Conservation (phyloP, 2,113 vertebrate species). For the Plecotus auritus region DNA sequence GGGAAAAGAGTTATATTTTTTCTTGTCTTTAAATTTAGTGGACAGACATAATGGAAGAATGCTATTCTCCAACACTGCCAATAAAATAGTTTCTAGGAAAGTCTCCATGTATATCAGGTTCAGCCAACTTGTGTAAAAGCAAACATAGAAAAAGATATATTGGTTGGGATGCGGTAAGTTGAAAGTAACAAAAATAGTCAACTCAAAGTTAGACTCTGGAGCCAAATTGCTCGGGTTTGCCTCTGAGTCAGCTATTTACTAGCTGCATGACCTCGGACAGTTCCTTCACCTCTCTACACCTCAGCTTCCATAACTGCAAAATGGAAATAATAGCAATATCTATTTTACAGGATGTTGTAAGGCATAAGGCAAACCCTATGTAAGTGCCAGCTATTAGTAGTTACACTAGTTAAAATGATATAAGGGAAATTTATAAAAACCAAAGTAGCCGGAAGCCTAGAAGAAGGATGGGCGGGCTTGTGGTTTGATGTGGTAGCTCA, state of each 20-base stretch:
- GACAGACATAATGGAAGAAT: neutral
- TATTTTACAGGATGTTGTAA: neutral
- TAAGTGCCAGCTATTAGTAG: neutral
- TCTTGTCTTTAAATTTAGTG: neutral
- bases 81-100: constrained; percentile 14
- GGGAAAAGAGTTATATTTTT: neutral
- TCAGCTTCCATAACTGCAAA: neutral
- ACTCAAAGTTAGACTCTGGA: neutral
- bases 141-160: neutral
- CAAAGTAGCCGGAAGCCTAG: neutral
- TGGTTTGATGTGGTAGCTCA: neutral
- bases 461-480: neutral
- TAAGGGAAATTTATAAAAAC: neutral
- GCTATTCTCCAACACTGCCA: neutral
- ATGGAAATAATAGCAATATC: neutral
- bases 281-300: neutral
- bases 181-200: neutral
- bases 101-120: neutral
- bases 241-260: neutral
- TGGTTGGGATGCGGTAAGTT: neutral
- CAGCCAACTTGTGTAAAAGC: neutral
- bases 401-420: constrained; percentile 24
- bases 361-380: neutral
- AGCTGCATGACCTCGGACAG: neutral
- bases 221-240: neutral